Evolutionary conservation across 2,113 vertebrate genomes (phyloP).

Genomic region (Austrofundulus limnaeus): DNA sequence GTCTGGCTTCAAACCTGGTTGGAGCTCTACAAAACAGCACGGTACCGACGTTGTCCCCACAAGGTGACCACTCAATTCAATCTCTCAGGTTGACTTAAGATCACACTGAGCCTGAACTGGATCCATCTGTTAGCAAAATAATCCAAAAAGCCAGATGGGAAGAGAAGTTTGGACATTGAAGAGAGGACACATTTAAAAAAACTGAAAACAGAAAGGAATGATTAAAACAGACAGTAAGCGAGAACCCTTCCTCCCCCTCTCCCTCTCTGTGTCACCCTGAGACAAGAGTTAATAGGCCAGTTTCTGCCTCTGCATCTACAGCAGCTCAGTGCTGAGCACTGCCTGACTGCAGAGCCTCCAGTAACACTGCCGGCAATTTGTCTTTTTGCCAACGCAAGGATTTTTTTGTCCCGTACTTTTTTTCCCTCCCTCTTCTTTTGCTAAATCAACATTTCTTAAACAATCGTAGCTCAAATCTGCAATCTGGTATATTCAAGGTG

Average conservation of each 20-base stretch:
- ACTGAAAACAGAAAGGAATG: constrained; percentile 5
- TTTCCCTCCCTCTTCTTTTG: constrained; percentile 28
- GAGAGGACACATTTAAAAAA: background rate
- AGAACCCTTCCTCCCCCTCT: constrained; percentile 40
- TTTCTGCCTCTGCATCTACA: constrained; percentile 58
- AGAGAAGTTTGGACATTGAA: background rate
- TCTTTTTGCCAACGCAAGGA: constrained; percentile 61
- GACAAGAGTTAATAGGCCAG: constrained; percentile 55
- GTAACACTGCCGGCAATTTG: constrained; percentile 58
- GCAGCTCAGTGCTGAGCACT: constrained; percentile 43
- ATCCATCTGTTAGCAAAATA: background rate
- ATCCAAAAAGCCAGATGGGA: constrained; percentile 10
- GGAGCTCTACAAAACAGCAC: background rate
- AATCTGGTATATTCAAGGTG: constrained; percentile 22
- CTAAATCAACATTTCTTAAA: constrained; percentile 59
- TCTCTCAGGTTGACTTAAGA: constrained; percentile 6
- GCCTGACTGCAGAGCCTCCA: constrained; percentile 62
- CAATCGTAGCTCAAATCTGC: constrained; percentile 32
- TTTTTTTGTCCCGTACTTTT: constrained; percentile 1
- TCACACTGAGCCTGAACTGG: constrained; percentile 8
- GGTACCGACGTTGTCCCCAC: constrained; percentile 1
- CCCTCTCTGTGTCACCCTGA: constrained; percentile 35
- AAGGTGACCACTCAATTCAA: constrained; percentile 12
- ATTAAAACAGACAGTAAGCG: constrained; percentile 38
- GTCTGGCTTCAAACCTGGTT: background rate